Conservation (phyloP, 2,888 invertebrate genomes). For the Oeneis ivallda region DNA sequence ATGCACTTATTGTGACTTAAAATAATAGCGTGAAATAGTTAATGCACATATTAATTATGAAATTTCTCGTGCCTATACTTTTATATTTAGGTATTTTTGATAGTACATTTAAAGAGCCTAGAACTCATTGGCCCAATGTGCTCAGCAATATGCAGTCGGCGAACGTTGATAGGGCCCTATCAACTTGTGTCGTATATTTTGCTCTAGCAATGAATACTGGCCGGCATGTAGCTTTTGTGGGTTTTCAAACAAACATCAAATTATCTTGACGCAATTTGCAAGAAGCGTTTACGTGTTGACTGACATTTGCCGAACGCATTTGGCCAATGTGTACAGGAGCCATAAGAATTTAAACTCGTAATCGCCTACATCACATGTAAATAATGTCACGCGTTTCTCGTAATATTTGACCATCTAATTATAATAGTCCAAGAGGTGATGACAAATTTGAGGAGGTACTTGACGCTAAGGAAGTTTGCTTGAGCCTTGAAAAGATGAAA, state of each 20-base stretch:
- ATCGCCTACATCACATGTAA: slow-evolving; percentile 52
- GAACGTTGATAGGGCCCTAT: too few relatives aligned
- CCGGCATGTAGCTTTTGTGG: too few relatives aligned
- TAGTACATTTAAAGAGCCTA: slow-evolving; percentile 49
- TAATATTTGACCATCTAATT: slow-evolving; percentile 38
- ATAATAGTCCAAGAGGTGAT: background rate
- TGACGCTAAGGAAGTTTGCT: background rate
- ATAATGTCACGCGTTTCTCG: slow-evolving; percentile 45
- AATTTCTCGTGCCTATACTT: slow-evolving; percentile 78
- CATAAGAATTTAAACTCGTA: slow-evolving; percentile 40
- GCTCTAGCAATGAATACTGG: too few relatives aligned
- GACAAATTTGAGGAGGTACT: background rate
- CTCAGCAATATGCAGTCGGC: too few relatives aligned
- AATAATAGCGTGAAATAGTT: slow-evolving; percentile 51
- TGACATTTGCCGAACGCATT: too few relatives aligned
- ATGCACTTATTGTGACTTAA: slow-evolving; percentile 41
- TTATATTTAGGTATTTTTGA: slow-evolving; percentile 69
- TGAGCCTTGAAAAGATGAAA: background rate
- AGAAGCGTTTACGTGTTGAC: too few relatives aligned
- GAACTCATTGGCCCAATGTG: too few relatives aligned
- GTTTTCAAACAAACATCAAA: too few relatives aligned
- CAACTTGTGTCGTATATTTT: too few relatives aligned
- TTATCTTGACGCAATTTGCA: too few relatives aligned
- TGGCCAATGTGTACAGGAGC: too few relatives aligned
- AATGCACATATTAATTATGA: slow-evolving; percentile 68